These are phyloP conservation scores for Drosophila bipectinata DNA, from an alignment of 1,140 invertebrate genomes.

Conservation along the genomic window DNA sequence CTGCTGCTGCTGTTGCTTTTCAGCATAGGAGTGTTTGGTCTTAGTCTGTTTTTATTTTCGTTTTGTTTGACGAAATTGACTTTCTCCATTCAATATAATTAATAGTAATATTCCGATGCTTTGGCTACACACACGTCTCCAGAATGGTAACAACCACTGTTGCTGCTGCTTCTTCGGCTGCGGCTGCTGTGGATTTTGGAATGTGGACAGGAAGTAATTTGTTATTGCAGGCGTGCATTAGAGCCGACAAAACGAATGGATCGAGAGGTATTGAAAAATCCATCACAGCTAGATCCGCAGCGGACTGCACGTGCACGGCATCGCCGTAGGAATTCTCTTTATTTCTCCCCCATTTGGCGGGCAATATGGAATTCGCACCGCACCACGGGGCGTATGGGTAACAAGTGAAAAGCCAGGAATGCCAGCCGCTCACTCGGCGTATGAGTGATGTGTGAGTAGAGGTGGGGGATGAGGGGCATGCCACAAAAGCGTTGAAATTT, in stretches of 20 bases:
- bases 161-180: conserved; percentile 1
- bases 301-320: conserved; percentile 37
- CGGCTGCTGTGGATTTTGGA: conserved; percentile 19
- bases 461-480: neutral
- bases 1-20: conserved; percentile 28
- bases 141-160: conserved; percentile 64
- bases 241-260: conserved; percentile 31
- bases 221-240: conserved; percentile 70
- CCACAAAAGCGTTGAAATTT: conserved; percentile 27
- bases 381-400: conserved; percentile 76
- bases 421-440: conserved; percentile 47
- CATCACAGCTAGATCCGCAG: conserved; percentile 32
- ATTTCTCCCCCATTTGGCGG: conserved; percentile 15
- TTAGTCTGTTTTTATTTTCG: conserved; percentile 17
- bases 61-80: conserved; percentile 75
- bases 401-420: conserved; percentile 74
- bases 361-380: conserved; percentile 59
- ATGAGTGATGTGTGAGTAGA: conserved; percentile 44
- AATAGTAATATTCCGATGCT: conserved; percentile 77
- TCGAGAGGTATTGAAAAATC: conserved; percentile 29
- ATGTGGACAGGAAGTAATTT: conserved; percentile 74
- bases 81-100: conserved; percentile 82
- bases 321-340: conserved; percentile 22
- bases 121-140: conserved; percentile 54
- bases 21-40: conserved; percentile 41